Evolutionary conservation across 2,113 vertebrate genomes (phyloP).

Genomic region (Motacilla tschutschensis): DNA sequence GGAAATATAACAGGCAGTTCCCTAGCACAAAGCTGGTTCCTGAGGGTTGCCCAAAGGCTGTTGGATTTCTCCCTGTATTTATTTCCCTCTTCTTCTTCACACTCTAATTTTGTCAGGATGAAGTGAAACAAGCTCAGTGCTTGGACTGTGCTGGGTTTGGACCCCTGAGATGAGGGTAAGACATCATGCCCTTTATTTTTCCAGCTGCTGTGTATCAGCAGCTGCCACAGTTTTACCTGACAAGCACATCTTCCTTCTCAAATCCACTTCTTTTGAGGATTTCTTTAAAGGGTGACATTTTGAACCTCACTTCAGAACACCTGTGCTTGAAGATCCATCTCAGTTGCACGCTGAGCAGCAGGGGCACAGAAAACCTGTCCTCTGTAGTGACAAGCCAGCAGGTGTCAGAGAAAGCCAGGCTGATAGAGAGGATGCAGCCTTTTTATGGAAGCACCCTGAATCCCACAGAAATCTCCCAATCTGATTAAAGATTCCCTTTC

Average conservation of each 20-base stretch:
- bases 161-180: not conserved
- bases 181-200: not conserved
- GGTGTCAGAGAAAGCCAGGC: not conserved
- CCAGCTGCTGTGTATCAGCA: not conserved
- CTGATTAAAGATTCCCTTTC: not conserved
- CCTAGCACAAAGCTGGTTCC: not conserved
- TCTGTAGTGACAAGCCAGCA: not conserved
- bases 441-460: not conserved
- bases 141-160: not conserved
- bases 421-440: not conserved
- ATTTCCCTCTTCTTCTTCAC: not conserved
- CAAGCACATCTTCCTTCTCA: not conserved
- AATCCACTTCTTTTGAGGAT: not conserved
- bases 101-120: not conserved
- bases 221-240: not conserved
- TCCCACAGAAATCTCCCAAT: not conserved
- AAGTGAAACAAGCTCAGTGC: not conserved
- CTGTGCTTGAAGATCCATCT: not conserved
- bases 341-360: not conserved
- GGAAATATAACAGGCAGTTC: not conserved
- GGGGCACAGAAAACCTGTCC: not conserved
- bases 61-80: not conserved
- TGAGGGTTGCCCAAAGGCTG: not conserved
- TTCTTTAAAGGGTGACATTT: not conserved
- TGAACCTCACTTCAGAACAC: not conserved